Evolutionary conservation across 2,797 vertebrate genomes (phyloP).

Genomic region (Petrocephalus schoutedeni): DNA sequence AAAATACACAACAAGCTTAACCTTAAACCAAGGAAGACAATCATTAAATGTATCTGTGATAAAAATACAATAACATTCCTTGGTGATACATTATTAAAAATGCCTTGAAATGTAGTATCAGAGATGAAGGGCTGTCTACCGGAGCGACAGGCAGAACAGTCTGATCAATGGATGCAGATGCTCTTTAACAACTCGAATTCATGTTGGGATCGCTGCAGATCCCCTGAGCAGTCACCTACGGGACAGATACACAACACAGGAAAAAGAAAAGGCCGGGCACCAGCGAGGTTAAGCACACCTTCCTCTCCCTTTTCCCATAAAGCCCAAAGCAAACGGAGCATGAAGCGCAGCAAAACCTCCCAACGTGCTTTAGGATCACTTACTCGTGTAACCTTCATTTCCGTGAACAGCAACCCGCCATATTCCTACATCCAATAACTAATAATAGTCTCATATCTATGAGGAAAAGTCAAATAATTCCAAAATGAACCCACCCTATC

Average conservation of each 20-base stretch:
- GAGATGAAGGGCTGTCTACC: neutral
- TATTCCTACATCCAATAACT: neutral
- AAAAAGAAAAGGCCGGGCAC: neutral
- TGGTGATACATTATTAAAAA: neutral
- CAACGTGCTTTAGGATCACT: neutral
- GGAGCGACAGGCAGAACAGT: neutral
- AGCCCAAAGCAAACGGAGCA: neutral
- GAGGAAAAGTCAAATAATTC: neutral
- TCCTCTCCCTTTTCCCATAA: neutral
- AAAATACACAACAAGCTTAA: neutral
- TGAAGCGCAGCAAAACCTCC: neutral
- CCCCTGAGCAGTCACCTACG: neutral
- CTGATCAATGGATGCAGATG: neutral
- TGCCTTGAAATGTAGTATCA: neutral
- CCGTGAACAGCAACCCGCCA: neutral
- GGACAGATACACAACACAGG: neutral
- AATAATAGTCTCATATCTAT: neutral
- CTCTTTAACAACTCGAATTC: neutral
- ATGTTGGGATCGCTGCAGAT: neutral
- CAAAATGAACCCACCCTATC: neutral
- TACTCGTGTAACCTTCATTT: neutral
- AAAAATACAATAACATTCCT: neutral
- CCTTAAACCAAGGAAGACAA: neutral
- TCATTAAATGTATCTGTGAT: neutral
- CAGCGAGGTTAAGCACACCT: neutral